Base-by-base conservation (phyloP, 1,140 invertebrate species). In the Melipona quadrifasciata region DNA sequence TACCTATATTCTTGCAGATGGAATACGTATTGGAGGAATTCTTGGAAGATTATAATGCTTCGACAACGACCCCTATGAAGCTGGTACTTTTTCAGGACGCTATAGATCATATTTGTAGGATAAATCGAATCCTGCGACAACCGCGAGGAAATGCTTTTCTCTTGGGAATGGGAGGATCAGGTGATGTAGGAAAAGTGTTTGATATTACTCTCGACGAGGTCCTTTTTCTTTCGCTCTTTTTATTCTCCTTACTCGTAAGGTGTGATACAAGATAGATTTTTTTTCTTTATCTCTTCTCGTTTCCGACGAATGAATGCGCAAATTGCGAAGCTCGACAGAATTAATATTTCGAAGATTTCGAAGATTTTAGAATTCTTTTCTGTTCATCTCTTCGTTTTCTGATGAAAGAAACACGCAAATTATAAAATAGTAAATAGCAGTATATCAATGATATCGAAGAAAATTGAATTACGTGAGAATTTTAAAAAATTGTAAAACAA, bases 31-130 rank as follows among this genome's bases (percentile, higher is more conserved):
- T 95, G 10, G 79, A 95, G 51, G 94, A 95, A 8, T 96, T 95
- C 88, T 91, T 97, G n/a, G 94, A 96, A 0, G 96, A 97, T 67
- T 97, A 96, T 92, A 97, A 97, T 90, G 93, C 92, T n/a, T 93
- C 96, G 67, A 96, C 95, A 67, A 97, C 96, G 76, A 95, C 96
- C 47, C 96, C 96, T 0, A 96, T 97, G 96, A 96, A 96, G 76
- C 93, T 97, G 55, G 96, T 97, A 1, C 93, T 97, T 55, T 97
- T 97, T 90, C 92, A 96, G 87, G 96, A 97, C 91, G 96, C 96
- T 12, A 95, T 97, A 74, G 95, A 95, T 88, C 97, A 97, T 89
- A 92, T 97, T 58, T 97, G 96, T 70, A 93, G 97, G 65, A 96
- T 97, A 57, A 95, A 95, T 68, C 93, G 97, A 17, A 95, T 97